phyloP scores from a whole-genome alignment of 2,797 vertebrate genomes.

The Scolopax rusticola region DNA sequence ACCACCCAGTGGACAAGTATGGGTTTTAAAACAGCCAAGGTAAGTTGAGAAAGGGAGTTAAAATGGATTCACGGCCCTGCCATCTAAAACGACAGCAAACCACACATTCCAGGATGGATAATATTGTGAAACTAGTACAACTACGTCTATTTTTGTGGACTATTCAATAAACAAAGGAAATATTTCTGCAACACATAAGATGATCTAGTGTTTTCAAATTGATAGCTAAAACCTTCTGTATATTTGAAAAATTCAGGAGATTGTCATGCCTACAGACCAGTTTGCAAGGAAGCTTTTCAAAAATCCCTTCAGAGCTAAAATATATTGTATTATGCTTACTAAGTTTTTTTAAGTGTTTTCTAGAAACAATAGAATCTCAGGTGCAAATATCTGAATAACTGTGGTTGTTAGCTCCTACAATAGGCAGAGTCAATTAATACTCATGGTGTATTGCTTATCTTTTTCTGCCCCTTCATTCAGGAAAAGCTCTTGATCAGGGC shows the following conservation, averaged over 20 bases:
- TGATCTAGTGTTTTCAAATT: neutral
- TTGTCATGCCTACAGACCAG: neutral
- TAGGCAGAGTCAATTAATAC: slow-evolving; percentile 45
- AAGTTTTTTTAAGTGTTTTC: slow-evolving; percentile 36
- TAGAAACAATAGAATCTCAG: slow-evolving; percentile 70
- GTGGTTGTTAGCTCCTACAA: slow-evolving; percentile 34
- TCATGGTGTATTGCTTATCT: neutral
- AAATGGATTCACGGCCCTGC: slow-evolving; percentile 39
- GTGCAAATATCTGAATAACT: slow-evolving; percentile 63
- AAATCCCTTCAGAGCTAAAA: neutral
- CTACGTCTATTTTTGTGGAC: neutral
- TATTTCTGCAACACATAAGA: neutral
- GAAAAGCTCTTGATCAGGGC: slow-evolving; percentile 62
- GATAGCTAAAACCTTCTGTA: neutral
- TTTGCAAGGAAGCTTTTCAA: slow-evolving; percentile 18
- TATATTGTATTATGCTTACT: neutral
- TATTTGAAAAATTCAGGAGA: neutral
- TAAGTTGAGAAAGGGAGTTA: slow-evolving; percentile 73
- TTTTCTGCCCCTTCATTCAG: slow-evolving; percentile 56
- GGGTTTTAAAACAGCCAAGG: slow-evolving; percentile 98
- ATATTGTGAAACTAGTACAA: neutral
- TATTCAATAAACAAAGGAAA: neutral
- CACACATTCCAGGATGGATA: slow-evolving; percentile 28
- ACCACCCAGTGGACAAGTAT: slow-evolving; percentile 98
- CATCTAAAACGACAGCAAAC: neutral